Conservation (phyloP, 2,888 invertebrate species). For the Dichetophora obliterata region DNA sequence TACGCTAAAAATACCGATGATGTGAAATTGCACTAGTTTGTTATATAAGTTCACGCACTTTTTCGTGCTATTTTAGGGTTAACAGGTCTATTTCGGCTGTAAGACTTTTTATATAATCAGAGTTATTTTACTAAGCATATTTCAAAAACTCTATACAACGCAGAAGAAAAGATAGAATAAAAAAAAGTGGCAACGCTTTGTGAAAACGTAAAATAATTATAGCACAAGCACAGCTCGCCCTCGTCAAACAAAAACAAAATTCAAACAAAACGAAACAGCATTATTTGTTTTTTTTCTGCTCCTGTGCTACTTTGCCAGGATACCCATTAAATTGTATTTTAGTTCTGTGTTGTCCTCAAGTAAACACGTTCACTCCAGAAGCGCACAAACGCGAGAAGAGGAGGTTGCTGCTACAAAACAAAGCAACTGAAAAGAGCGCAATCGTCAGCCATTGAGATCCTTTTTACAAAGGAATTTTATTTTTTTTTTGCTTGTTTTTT, state of each 20-base stretch:
- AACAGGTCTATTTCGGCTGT: no score
- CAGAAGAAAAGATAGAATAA: no score
- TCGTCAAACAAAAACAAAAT: no score
- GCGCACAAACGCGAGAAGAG: neutral
- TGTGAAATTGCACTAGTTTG: no score
- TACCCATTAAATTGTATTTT: constrained; percentile 28
- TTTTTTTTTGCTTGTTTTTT: neutral
- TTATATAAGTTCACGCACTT: no score
- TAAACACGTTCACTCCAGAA: neutral
- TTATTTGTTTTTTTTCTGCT: constrained; percentile 37
- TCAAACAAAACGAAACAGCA: no score
- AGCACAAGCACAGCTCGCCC: neutral
- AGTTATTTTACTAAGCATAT: no score
- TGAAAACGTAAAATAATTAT: neutral
- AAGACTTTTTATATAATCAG: no score
- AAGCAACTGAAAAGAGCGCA: constrained; percentile 14
- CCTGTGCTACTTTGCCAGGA: neutral
- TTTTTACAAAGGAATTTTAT: constrained; percentile 18
- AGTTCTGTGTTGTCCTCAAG: neutral
- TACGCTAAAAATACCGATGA: no score
- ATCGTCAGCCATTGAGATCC: constrained; percentile 31
- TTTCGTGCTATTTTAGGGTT: no score
- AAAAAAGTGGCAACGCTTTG: neutral
- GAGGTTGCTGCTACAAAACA: neutral
- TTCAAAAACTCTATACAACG: no score